Conservation (phyloP, 2,888 invertebrate species). For the Zelleria hepariella region DNA sequence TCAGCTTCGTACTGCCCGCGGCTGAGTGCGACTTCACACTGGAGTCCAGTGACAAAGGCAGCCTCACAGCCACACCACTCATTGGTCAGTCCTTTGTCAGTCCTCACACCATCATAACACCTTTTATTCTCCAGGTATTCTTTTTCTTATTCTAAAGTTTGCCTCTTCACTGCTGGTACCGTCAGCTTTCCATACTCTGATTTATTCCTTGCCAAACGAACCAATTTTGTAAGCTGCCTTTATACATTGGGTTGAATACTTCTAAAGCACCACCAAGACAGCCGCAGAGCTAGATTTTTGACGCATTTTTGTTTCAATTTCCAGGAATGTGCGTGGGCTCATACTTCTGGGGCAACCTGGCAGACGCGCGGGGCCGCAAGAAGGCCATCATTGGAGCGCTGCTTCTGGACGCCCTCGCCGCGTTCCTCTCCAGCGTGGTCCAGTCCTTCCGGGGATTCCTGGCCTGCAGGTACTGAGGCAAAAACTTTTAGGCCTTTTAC, state of each 20-base stretch:
- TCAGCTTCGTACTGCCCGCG: slow-evolving; percentile 76
- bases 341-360: slow-evolving; percentile 79
- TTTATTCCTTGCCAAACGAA: no score
- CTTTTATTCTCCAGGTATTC: no score
- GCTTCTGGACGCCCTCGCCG: slow-evolving; percentile 70
- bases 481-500: no score
- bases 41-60: slow-evolving; percentile 70
- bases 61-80: slow-evolving; percentile 73
- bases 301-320: slow-evolving; percentile 8
- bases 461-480: slow-evolving; percentile 60
- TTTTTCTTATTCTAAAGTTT: no score
- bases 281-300: neutral
- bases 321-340: slow-evolving; percentile 79
- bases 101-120: no score
- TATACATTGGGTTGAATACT: no score
- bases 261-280: neutral
- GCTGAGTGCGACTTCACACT: slow-evolving; percentile 72
- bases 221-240: no score
- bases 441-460: slow-evolving; percentile 72
- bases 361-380: slow-evolving; percentile 77
- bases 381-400: slow-evolving; percentile 76
- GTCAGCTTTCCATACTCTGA: no score
- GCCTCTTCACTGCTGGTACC: no score
- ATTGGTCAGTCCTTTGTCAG: slow-evolving; percentile 71
- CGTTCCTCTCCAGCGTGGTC: slow-evolving; percentile 70